Evolutionary conservation across 2,888 invertebrate genomes (phyloP).

Genomic region (Nomada fabriciana): DNA sequence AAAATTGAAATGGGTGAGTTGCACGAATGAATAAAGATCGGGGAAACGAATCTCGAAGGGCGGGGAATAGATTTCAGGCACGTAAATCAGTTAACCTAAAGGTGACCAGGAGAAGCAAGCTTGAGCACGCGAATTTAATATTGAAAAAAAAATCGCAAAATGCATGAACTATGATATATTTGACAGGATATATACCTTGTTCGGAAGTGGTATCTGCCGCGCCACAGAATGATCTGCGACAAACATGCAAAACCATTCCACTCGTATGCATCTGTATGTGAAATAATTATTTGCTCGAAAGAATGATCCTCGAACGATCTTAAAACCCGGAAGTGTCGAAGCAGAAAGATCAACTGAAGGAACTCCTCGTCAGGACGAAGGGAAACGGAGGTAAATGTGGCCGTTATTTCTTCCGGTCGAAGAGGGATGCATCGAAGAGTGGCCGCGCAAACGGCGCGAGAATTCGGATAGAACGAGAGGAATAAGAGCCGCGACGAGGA

Average conservation of each 20-base stretch:
- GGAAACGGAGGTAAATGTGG: conserved; percentile 40
- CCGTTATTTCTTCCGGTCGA: conserved; percentile 60
- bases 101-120: conserved; percentile 57
- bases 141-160: conserved; percentile 79
- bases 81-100: conserved; percentile 73
- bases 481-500: conserved; percentile 1
- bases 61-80: conserved; percentile 59
- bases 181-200: conserved; percentile 60
- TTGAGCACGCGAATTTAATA: conserved; percentile 79
- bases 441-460: conserved; percentile 73
- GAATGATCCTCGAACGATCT: conserved; percentile 4
- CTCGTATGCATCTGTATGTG: too few relatives aligned
- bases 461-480: conserved; percentile 69
- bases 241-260: too few relatives aligned
- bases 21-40: conserved; percentile 84
- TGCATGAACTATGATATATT: conserved; percentile 84
- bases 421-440: conserved; percentile 68
- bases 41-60: conserved; percentile 33
- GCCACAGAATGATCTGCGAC: too few relatives aligned
- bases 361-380: conserved; percentile 9
- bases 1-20: conserved; percentile 83
- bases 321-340: conserved; percentile 18
- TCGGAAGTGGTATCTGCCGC: conserved; percentile 37
- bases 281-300: too few relatives aligned
- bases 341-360: conserved; percentile 30